Percentiles rank a stretch among this genome's conserved stretches.
Evolutionary conservation across 2,113 vertebrate genomes (phyloP).

Genomic region (Dascyllus trimaculatus): DNA sequence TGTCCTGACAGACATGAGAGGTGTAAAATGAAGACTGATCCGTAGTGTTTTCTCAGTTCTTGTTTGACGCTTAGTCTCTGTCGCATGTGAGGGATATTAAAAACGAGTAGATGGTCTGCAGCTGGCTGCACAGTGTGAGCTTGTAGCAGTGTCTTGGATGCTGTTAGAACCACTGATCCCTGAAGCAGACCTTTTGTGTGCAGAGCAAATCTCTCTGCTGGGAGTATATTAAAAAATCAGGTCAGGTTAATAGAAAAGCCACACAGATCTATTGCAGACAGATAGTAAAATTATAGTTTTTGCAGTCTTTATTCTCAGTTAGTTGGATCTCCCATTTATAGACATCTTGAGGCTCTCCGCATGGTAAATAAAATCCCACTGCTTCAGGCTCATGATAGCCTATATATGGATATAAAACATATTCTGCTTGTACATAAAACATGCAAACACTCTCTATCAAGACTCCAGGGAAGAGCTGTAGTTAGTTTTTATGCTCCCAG

Average conservation of each 20-base stretch:
- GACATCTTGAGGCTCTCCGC: no score
- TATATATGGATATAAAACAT: no score
- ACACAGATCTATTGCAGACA: no score
- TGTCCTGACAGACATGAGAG: conserved; percentile 35
- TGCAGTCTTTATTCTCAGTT: no score
- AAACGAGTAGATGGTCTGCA: conserved; percentile 1
- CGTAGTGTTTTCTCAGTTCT: conserved; percentile 31
- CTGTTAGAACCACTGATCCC: conserved; percentile 12
- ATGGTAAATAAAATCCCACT: no score
- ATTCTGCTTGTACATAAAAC: no score
- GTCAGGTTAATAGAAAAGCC: no score
- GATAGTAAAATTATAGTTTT: no score
- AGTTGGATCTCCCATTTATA: no score
- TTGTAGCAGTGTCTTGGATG: conserved; percentile 27
- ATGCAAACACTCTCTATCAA: no score
- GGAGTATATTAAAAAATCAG: conserved; percentile 14
- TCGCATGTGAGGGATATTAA: conserved; percentile 42
- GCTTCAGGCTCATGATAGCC: no score
- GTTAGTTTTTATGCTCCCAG: conserved; percentile 24
- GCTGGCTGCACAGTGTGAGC: conserved; percentile 26
- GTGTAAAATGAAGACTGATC: conserved; percentile 14
- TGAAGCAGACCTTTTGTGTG: conserved; percentile 3
- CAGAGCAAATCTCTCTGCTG: conserved; percentile 20
- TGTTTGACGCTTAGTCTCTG: conserved; percentile 2
- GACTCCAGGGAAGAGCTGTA: neutral